Evolutionary conservation across 2,113 vertebrate genomes (phyloP), one percentile per base, ranked within the genome.

Genomic region (Xenopus laevis): DNA sequence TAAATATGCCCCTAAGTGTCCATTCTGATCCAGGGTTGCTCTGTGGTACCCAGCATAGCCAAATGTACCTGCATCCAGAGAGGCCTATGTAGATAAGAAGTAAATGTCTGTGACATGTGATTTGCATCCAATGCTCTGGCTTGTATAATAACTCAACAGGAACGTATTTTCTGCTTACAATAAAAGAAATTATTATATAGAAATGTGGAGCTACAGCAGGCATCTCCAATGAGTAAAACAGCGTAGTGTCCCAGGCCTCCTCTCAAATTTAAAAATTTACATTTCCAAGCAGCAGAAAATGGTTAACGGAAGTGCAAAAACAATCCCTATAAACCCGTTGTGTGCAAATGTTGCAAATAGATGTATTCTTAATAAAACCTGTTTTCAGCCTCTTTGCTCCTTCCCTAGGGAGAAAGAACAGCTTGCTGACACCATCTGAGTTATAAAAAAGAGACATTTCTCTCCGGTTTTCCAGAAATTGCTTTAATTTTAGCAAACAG

Each of bases 361-460:
- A 70, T 46, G 59, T 77, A 58, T 77, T 77, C 74, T 70, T 77
- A 70, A 70, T 77, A 77, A 77, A 77, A 77, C 74, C 68, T 70
- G 74, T 65, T 77, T 70, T 77, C 60, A 21, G 46, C 67, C 40
- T 70, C 66, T 63, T 60, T 23, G 33, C 74, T 64, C 59, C 59
- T 64, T 70, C 74, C 77, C 74, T 71, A 46, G 44, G 47, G 55
- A 74, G 73, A 74, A 23, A 0, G 62, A 77, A 77, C 44, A 78
- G 61, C 68, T 64, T 71, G 69, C 60, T 50, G 61, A 72, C 63
- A 59, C 70, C 78, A 46, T 74, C 71, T 68, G 79, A 79, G 78
- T 81, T 79, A 65, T 57, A 73, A 84, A 40, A 85, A 76, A 10
- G 78, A 79, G 65, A 71, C 55, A 62, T 65, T 83, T 84, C 82